Evolutionary conservation across 2,888 invertebrate genomes (phyloP), one percentile per base, ranked within the genome.

Genomic region (Sipha maydis): DNA sequence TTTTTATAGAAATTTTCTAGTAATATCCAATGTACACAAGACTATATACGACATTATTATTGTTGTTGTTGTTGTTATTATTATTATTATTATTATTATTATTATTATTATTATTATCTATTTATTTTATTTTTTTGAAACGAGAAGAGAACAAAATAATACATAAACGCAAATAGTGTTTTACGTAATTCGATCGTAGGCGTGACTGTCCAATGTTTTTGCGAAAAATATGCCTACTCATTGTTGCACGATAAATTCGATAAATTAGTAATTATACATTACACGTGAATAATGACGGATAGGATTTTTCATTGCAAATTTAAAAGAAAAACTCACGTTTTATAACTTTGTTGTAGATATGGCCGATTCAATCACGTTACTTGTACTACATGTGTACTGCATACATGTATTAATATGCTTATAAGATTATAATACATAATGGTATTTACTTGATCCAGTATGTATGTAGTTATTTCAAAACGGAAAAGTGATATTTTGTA

Each of bases 211-310:
- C 19, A 41, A 17, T 41, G 21, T 76, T 77, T 76, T 77, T 28
- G 17, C 31, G 34, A 48, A 69, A 78, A 85, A 21, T 34, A 34
- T 54, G 77, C 31, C 54, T 41, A 69, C 54, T 78, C 77, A 54
- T 85, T 85, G 69, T 85, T 78, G 67, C 78, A 69, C 34, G 34
- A 78, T 48, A n/a, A 69, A 85, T 85, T 54, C 34, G 34, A 78
- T 48, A n/a, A 69, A 85, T 85, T 54, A 85, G 69, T 85, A 48
- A 85, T 78, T 78, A 77, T 48, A 76, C 56, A 71, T 71, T 83
- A 71, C 48, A 28, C 41, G 71, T 54, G 71, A 28, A 77, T 38
- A 61, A 80, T 61, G 80, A 11, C 3, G 38, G 34, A 38, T 34
- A 38, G 0, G 31, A 38, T 54, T 73, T 54, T 71, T 71, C 71